Evolutionary conservation across 92 coral and sea anemone genomes (phyloP).

Genomic region (Epizoanthus ramosus): DNA sequence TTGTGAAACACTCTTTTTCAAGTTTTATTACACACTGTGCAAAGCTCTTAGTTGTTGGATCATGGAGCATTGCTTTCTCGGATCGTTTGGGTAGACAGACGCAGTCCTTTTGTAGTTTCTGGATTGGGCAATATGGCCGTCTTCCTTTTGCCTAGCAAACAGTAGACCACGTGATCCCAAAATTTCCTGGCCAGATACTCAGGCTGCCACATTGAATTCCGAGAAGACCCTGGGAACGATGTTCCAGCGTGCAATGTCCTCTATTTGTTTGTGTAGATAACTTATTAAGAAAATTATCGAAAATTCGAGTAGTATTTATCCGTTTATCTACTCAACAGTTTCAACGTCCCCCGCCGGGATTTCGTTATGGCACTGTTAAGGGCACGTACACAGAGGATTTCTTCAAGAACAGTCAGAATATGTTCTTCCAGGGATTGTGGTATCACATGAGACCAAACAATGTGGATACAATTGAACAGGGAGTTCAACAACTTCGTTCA

Average conservation of each 20-base stretch:
- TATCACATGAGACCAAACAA: conserved; percentile 73
- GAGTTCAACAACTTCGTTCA: conserved; percentile 66
- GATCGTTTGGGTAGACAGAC: too few relatives aligned
- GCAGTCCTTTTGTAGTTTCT: too few relatives aligned
- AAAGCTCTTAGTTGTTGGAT: too few relatives aligned
- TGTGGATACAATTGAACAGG: conserved; percentile 68
- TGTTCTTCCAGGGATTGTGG: conserved; percentile 79
- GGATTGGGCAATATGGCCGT: too few relatives aligned
- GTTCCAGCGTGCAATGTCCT: neutral
- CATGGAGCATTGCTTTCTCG: too few relatives aligned
- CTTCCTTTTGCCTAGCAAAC: too few relatives aligned
- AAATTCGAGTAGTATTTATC: neutral
- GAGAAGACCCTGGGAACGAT: neutral
- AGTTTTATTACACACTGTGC: too few relatives aligned
- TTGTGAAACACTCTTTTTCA: too few relatives aligned
- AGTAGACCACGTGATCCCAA: too few relatives aligned
- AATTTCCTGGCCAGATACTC: too few relatives aligned
- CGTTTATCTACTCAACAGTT: conserved; percentile 43
- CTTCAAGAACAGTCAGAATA: conserved; percentile 73
- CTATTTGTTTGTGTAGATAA: too few relatives aligned
- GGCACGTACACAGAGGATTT: conserved; percentile 89
- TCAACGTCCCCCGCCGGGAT: conserved; percentile 78
- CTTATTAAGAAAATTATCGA: neutral
- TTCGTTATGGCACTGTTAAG: conserved; percentile 74
- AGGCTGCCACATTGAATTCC: too few relatives aligned